Evolutionary conservation across 2,797 vertebrate genomes (phyloP).

Genomic region (Corythornis leucogaster): DNA sequence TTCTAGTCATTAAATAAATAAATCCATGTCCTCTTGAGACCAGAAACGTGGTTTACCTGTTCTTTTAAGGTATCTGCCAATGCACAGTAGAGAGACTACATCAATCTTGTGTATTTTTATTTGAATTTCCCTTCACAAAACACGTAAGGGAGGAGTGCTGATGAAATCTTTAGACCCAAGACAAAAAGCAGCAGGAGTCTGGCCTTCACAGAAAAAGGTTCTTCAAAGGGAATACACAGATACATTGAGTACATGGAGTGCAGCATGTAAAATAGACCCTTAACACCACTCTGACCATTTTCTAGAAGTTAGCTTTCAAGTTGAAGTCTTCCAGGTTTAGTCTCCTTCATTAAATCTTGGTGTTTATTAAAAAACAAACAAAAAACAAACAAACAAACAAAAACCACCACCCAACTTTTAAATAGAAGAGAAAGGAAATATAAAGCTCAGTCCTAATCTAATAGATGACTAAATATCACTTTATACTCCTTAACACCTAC

Average conservation of each 20-base stretch:
- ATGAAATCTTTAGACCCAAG: neutral
- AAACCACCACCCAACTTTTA: neutral
- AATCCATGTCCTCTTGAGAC: neutral
- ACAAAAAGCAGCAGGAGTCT: neutral
- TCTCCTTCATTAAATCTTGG: neutral
- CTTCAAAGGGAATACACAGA: neutral
- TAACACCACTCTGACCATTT: neutral
- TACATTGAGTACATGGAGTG: neutral
- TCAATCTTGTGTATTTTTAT: neutral
- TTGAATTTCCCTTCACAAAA: neutral
- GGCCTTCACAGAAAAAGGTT: neutral
- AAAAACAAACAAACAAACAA: too few relatives aligned
- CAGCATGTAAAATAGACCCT: neutral
- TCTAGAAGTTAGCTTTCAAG: neutral
- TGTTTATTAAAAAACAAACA: too few relatives aligned
- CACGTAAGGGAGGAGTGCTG: neutral
- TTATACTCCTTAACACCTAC: slow-evolving; percentile 7
- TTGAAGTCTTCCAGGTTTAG: neutral
- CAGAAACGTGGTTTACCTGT: neutral
- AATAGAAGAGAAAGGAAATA: neutral
- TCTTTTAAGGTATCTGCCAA: neutral
- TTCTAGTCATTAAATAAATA: neutral
- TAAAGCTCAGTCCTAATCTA: neutral
- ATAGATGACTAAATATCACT: slow-evolving; percentile 4
- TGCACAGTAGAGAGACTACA: rapidly evolving